phyloP scores from a whole-genome alignment of 2,797 vertebrate genomes.

The Gymnodraco acuticeps region DNA sequence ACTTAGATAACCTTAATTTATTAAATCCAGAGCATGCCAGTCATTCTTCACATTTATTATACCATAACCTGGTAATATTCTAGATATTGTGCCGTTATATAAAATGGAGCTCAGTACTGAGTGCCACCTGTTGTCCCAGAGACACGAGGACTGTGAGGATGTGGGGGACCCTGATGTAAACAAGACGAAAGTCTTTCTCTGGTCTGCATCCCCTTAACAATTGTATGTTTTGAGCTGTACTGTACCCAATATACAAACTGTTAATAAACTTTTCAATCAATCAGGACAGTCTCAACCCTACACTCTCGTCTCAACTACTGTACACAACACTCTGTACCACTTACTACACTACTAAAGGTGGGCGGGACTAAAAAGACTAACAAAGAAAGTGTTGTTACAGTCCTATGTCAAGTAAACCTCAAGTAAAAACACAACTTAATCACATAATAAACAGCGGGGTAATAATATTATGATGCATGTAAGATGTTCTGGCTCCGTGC shows the following conservation, averaged over 20 bases:
- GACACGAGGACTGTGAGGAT: slow-evolving; percentile 13
- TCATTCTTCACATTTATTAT: slow-evolving; percentile 56
- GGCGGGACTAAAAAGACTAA: not conserved
- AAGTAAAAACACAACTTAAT: not conserved
- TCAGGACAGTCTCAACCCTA: slow-evolving; percentile 19
- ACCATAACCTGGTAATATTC: slow-evolving; percentile 72
- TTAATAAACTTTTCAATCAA: no score
- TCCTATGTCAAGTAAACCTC: not conserved
- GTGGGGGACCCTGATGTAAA: no score
- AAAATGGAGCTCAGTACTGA: slow-evolving; percentile 68
- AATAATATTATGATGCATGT: slow-evolving; percentile 15
- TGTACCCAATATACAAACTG: no score
- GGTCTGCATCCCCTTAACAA: no score
- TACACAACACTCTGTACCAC: no score
- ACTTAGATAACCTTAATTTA: slow-evolving; percentile 25
- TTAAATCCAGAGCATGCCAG: slow-evolving; percentile 29
- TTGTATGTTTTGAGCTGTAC: no score
- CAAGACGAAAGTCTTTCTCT: no score
- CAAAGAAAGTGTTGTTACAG: not conserved
- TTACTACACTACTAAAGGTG: no score
- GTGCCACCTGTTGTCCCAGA: slow-evolving; percentile 56
- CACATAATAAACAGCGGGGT: slow-evolving; percentile 15
- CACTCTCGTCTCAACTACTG: not conserved
- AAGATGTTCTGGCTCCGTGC: slow-evolving; percentile 53
- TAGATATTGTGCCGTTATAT: slow-evolving; percentile 62